Base-by-base conservation (phyloP, 1,140 invertebrate genomes). In the Fopius arisanus region DNA sequence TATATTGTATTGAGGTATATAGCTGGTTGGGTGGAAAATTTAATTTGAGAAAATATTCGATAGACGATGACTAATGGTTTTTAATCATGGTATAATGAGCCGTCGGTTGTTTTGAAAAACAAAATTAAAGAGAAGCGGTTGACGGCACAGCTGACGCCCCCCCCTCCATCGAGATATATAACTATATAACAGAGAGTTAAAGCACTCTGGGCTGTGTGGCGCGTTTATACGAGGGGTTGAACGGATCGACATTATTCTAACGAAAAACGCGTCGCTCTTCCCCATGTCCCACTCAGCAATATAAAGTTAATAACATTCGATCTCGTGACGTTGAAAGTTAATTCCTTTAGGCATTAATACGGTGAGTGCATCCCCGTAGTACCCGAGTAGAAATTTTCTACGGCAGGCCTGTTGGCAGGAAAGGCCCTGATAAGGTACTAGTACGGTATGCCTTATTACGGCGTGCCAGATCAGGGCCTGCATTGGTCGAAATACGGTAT, bases 261-360 rank as follows among this genome's bases (percentile, higher is more conserved):
- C 76, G 73, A 74, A 48, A 48, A 48, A 48, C 72, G 73, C 78
- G 75, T 43, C 66, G 73, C 54, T 14, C 65, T 70, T 59, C 31
- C 54, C 70, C 43, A 48, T 19, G 14, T 48, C 54, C 74, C 75
- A 79, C 76, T 77, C 81, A 76, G 78, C 81, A 84, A 84, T 85
- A 84, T 83, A 83, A 86, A 85, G 81, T 85, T 84, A 84, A 83
- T 86, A 83, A 85, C 80, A 81, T 82, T 83, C 86, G 81, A 85
- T 86, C 80, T 81, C 75, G 75, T 80, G 81, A 83, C 80, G 79
- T 81, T 75, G 79, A 85, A 86, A 85, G 80, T 84, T 86, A 85
- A 86, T 87, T 85, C 81, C 81, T 84, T 82, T 81, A 73, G 81
- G 82, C 81, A 87, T 86, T 86, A 86, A 86, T 85, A 86, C 81